phyloP scores from a whole-genome alignment of 2,113 vertebrate genomes.

The Ctenodactylus gundi region DNA sequence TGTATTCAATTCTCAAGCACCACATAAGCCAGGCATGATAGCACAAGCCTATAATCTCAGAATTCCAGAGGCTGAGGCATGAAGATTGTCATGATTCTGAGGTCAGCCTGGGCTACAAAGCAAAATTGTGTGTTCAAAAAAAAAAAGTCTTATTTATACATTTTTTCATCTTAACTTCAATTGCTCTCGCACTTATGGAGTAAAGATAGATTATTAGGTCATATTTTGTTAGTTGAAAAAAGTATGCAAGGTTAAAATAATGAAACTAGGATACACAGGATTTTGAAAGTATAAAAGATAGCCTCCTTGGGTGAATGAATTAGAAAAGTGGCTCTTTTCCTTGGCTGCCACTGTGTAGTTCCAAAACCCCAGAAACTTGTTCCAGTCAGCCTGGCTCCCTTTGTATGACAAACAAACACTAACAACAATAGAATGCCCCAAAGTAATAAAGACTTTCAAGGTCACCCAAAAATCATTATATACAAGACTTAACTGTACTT shows the following conservation, averaged over 20 bases:
- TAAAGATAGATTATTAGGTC: conserved; percentile 63
- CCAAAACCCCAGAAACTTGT: not conserved
- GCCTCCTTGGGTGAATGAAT: not conserved
- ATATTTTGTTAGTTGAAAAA: not conserved
- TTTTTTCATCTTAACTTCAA: conserved; percentile 40
- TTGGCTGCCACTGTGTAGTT: not conserved
- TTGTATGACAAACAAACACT: too few relatives aligned
- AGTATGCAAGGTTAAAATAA: not conserved
- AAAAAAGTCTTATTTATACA: too few relatives aligned
- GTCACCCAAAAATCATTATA: too few relatives aligned
- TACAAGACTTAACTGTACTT: not conserved
- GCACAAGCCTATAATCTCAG: too few relatives aligned
- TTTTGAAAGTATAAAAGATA: not conserved
- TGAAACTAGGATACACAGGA: not conserved
- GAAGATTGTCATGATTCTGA: too few relatives aligned
- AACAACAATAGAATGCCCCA: too few relatives aligned
- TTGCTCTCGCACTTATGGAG: conserved; percentile 35
- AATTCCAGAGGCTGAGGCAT: too few relatives aligned
- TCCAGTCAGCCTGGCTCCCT: accelerated
- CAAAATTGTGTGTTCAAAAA: too few relatives aligned
- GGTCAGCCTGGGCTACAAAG: too few relatives aligned
- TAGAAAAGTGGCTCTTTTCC: not conserved
- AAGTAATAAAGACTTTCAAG: not conserved
- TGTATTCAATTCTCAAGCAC: too few relatives aligned
- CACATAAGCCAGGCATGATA: too few relatives aligned